These are phyloP conservation scores for Pipistrellus pipistrellus DNA, from an alignment of 2,797 vertebrate species.

Conservation along the genomic window DNA sequence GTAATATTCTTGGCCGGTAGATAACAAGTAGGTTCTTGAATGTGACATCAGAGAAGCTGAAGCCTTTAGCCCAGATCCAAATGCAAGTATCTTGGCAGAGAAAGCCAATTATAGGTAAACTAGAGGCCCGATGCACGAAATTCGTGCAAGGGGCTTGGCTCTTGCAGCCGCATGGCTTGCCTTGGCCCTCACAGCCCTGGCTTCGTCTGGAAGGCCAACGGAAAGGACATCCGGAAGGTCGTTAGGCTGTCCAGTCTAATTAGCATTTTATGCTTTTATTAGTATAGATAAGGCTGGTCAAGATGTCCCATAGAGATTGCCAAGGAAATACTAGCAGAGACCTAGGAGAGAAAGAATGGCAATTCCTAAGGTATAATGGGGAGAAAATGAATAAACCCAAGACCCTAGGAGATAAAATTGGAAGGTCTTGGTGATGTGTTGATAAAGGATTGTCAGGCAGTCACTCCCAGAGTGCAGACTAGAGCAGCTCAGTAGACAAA, in stretches of 20 bases:
- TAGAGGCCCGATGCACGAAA: too few species aligned
- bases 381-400: neutral
- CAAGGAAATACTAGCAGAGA: neutral
- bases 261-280: too few species aligned
- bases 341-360: neutral
- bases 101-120: neutral
- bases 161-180: neutral
- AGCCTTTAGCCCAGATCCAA: neutral
- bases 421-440: neutral
- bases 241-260: too few species aligned
- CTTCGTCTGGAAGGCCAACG: too few species aligned
- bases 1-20: neutral
- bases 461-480: neutral
- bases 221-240: too few species aligned
- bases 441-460: too few species aligned
- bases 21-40: neutral
- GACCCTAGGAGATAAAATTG: neutral
- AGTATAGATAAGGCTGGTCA: neutral
- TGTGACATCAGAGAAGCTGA: neutral
- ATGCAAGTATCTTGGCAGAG: neutral
- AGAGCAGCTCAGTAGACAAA: accelerated
- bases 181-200: too few species aligned
- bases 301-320: neutral
- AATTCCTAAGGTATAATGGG: neutral
- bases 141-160: neutral